Evolutionary conservation across 2,888 invertebrate species (phyloP).

Genomic region (Xiphydria camelus): DNA sequence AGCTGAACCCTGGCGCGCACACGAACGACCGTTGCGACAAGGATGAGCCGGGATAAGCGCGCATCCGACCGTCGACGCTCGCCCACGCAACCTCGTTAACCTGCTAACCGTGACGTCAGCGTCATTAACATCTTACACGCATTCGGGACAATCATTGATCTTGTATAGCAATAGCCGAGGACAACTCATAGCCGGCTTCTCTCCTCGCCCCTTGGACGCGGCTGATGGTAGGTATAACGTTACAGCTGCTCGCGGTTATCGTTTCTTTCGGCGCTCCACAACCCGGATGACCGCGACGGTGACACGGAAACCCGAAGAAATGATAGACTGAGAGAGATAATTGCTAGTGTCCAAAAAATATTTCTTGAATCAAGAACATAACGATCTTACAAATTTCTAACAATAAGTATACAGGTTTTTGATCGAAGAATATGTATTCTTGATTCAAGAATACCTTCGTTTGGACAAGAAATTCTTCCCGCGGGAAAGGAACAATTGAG

Average conservation of each 20-base stretch:
- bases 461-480: too few species aligned
- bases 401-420: too few species aligned
- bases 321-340: too few species aligned
- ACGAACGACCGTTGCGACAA: slow-evolving; percentile 16
- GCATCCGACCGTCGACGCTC: slow-evolving; percentile 29
- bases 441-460: too few species aligned
- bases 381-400: too few species aligned
- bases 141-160: slow-evolving; percentile 20
- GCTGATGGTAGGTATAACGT: not conserved
- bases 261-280: not conserved
- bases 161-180: slow-evolving; percentile 19
- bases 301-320: too few species aligned
- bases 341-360: too few species aligned
- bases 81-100: slow-evolving; percentile 41
- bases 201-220: slow-evolving; percentile 1
- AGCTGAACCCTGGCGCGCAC: not conserved
- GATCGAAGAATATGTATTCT: too few species aligned
- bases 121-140: slow-evolving; percentile 24
- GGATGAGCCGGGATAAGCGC: slow-evolving; percentile 30
- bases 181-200: too few species aligned
- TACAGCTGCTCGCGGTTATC: not conserved
- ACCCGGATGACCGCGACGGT: not conserved
- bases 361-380: too few species aligned
- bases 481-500: too few species aligned
- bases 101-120: slow-evolving; percentile 33